These are phyloP conservation scores for Bursaphelenchus mucronatus DNA, from an alignment of 1,140 invertebrate species.

Conservation along the genomic window DNA sequence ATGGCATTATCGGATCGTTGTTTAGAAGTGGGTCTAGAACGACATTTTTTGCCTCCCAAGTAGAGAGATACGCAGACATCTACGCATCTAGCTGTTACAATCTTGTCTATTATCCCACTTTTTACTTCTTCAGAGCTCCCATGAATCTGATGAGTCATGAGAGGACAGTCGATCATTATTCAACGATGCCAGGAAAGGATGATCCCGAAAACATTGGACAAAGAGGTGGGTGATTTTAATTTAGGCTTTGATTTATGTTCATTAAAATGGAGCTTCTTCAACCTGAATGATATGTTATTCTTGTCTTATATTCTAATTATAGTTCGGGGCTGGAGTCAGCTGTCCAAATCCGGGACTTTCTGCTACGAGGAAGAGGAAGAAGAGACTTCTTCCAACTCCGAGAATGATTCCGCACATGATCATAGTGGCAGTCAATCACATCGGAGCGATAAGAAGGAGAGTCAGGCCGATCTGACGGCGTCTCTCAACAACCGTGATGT, in stretches of 20 bases:
- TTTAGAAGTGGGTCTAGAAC: conserved; percentile 86
- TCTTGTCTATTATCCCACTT: conserved; percentile 95
- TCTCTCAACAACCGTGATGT: conserved; percentile 31
- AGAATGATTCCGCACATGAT: conserved; percentile 15
- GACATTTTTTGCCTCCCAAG: conserved; percentile 93
- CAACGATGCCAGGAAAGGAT: conserved; percentile 27
- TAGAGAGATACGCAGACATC: conserved; percentile 79
- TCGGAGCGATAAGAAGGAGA: conserved; percentile 25
- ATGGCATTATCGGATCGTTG: conserved; percentile 91
- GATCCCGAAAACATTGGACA: conserved; percentile 41
- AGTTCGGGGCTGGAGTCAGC: conserved; percentile 42
- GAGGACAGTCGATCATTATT: conserved; percentile 60
- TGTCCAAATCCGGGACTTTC: conserved; percentile 34
- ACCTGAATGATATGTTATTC: conserved; percentile 8
- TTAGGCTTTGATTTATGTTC: neutral
- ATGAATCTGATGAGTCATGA: conserved; percentile 83
- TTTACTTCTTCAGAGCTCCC: conserved; percentile 70
- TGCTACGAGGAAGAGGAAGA: conserved; percentile 45
- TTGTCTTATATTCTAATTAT: conserved; percentile 9
- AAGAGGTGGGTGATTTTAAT: conserved; percentile 27
- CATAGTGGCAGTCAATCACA: conserved; percentile 3
- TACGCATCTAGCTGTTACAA: conserved; percentile 94
- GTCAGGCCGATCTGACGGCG: conserved; percentile 1
- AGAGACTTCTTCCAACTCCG: conserved; percentile 25
- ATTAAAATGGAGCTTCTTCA: neutral